Conservation (phyloP, 2,888 invertebrate species). For the Andrena minutula region DNA sequence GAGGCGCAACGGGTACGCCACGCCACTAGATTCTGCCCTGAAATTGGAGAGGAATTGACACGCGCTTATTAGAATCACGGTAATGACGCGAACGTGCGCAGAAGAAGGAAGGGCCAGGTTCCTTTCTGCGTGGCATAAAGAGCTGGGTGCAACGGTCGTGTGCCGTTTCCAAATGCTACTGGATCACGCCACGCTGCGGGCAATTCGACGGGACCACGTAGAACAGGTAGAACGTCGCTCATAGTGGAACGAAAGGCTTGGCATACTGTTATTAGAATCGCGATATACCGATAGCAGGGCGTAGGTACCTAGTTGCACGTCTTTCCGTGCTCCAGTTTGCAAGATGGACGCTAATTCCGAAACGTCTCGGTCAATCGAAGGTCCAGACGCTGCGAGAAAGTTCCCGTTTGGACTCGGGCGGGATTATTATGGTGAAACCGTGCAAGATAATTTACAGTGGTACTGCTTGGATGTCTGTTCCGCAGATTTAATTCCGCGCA, state of each 20-base stretch:
- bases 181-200: conserved; percentile 69
- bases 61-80: conserved; percentile 56
- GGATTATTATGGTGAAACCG: neutral
- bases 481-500: conserved; percentile 7
- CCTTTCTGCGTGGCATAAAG: conserved; percentile 4
- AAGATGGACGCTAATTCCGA: conserved; percentile 45
- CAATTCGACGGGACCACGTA: conserved; percentile 25
- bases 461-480: conserved; percentile 4
- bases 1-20: conserved; percentile 25
- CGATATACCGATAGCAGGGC: conserved; percentile 25
- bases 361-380: conserved; percentile 33
- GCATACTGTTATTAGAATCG: conserved; percentile 69
- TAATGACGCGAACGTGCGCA: conserved; percentile 32
- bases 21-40: conserved; percentile 20
- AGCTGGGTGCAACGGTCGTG: conserved; percentile 46
- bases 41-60: conserved; percentile 56
- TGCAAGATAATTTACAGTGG: no score
- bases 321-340: conserved; percentile 64
- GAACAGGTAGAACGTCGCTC: conserved; percentile 58
- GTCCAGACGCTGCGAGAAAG: conserved; percentile 35
- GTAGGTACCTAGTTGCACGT: conserved; percentile 20
- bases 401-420: neutral
- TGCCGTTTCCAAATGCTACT: conserved; percentile 68
- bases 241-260: conserved; percentile 49
- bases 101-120: neutral